Evolutionary conservation across 2,113 vertebrate genomes (phyloP).

Genomic region (Coryphaenoides rupestris): DNA sequence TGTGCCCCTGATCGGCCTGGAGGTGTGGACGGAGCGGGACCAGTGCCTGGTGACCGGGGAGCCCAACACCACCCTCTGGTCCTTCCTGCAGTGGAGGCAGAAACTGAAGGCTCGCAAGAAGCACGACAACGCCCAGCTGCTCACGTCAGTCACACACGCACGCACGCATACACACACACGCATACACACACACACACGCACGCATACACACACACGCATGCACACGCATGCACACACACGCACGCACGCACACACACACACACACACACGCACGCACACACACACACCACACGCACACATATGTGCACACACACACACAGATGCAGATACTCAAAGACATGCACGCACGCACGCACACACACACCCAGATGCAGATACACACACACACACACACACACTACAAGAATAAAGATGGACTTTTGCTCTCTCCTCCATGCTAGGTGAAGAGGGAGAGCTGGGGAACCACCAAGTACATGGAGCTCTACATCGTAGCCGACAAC

Average conservation of each 20-base stretch:
- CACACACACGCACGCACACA: too few relatives aligned
- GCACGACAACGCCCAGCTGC: conserved; percentile 89
- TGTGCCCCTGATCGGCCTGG: conserved; percentile 88
- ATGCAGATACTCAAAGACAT: too few relatives aligned
- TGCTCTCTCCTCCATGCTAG: conserved; percentile 56
- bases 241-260: background rate
- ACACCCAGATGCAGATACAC: too few relatives aligned
- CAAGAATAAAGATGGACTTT: background rate
- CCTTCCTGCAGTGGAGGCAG: conserved; percentile 89
- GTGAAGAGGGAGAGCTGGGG: conserved; percentile 74
- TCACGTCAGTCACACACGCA: conserved; percentile 87
- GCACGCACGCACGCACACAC: too few relatives aligned
- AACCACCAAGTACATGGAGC: conserved; percentile 88
- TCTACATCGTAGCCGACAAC: conserved; percentile 90
- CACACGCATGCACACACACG: background rate
- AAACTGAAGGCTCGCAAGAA: conserved; percentile 77
- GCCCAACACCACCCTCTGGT: conserved; percentile 84
- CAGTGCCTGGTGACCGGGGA: conserved; percentile 77
- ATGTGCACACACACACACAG: too few relatives aligned
- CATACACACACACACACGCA: too few relatives aligned
- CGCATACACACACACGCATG: too few relatives aligned
- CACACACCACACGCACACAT: too few relatives aligned
- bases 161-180: too few relatives aligned
- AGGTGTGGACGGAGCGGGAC: conserved; percentile 90
- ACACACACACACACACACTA: too few relatives aligned